Evolutionary conservation across 92 coral and sea anemone species (phyloP).

Genomic region (Epizoanthus stellaris): DNA sequence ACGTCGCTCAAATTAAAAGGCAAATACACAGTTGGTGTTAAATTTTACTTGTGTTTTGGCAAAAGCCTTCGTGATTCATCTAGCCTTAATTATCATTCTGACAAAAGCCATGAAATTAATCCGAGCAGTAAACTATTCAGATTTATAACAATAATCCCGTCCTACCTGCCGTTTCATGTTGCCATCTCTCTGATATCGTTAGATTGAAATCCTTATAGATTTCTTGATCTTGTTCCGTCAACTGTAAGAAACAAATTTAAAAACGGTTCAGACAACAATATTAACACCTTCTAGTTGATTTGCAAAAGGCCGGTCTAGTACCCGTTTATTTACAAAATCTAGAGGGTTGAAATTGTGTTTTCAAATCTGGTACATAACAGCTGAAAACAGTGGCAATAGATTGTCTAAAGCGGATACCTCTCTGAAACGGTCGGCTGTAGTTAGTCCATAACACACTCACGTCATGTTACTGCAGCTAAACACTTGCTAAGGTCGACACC

Average conservation of each 20-base stretch:
- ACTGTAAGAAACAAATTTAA: slow-evolving; percentile 40
- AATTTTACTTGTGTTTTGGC: too few relatives aligned
- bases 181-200: slow-evolving; percentile 98
- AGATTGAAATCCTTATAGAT: slow-evolving; percentile 97
- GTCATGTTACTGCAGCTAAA: too few relatives aligned
- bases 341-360: too few relatives aligned
- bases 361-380: too few relatives aligned
- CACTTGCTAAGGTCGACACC: too few relatives aligned
- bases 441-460: too few relatives aligned
- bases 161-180: slow-evolving; percentile 94
- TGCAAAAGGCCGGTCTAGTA: background rate
- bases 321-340: background rate
- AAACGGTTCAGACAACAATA: background rate
- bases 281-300: background rate
- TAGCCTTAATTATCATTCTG: background rate
- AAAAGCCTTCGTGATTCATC: background rate
- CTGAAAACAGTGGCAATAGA: too few relatives aligned
- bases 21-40: too few relatives aligned
- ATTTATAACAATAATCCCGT: background rate
- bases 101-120: background rate
- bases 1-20: too few relatives aligned
- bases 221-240: slow-evolving; percentile 94
- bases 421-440: too few relatives aligned
- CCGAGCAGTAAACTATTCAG: background rate
- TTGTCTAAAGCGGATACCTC: too few relatives aligned